Evolutionary conservation across 2,113 vertebrate species (phyloP).

Genomic region (Scomber colias): DNA sequence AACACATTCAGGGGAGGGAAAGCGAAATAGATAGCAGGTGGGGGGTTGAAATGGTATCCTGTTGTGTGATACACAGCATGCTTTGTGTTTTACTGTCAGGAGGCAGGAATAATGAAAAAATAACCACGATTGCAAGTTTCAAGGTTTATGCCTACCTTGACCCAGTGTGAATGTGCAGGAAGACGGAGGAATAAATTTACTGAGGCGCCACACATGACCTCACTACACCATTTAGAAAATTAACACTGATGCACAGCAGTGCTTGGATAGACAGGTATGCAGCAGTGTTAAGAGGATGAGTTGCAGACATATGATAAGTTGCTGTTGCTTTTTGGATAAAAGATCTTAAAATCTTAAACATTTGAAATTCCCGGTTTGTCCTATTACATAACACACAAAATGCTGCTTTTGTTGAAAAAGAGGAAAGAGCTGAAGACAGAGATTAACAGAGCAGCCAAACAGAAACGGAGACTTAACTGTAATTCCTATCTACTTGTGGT

Average conservation of each 20-base stretch:
- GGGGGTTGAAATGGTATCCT: slow-evolving; percentile 1
- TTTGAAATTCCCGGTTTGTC: background rate
- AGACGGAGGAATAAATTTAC: background rate
- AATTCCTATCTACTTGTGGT: background rate
- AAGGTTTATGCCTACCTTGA: background rate
- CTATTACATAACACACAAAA: background rate
- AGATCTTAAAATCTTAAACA: too few species aligned
- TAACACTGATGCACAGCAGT: background rate
- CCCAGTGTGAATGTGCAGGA: background rate
- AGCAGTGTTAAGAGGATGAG: background rate
- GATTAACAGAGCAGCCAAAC: background rate
- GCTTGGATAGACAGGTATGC: background rate
- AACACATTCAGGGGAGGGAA: slow-evolving; percentile 15
- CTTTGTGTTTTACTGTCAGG: slow-evolving; percentile 12
- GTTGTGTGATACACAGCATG: background rate
- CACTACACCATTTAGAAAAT: slow-evolving; percentile 1
- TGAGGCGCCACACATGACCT: background rate
- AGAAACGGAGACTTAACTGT: background rate
- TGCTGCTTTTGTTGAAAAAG: background rate
- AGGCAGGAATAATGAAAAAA: slow-evolving; percentile 13
- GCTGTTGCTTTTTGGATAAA: background rate
- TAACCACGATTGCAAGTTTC: background rate
- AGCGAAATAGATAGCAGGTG: slow-evolving; percentile 6
- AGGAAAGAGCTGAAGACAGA: background rate
- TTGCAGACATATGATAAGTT: background rate